Evolutionary conservation across 2,797 vertebrate genomes (phyloP), one percentile per base, ranked within the genome.

Genomic region (Silurus aristotelis): DNA sequence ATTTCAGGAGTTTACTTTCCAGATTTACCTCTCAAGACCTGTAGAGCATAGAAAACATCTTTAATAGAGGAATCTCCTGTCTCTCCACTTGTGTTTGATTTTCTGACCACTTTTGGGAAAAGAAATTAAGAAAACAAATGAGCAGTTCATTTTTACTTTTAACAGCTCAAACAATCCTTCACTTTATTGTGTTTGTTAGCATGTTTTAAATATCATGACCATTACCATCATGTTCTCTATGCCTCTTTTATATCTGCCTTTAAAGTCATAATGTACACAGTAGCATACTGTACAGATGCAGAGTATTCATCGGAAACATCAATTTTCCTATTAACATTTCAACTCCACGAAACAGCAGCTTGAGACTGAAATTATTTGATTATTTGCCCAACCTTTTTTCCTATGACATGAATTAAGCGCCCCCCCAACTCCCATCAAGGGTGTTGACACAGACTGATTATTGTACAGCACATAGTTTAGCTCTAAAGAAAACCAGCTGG

Each of bases 401-500:
- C 71, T 90, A 91, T 84, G 91, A 91, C 89, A 92, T 93, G 92
- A 94, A 94, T 94, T 93, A 93, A 92, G 90, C 43, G 78, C 20
- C 22, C 20, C 20, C 48, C 48, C 48, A 52, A 7, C 48, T 52
- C 91, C 81, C 87, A 89, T 88, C 90, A 91, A 88, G 61, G 86
- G 91, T 93, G 93, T 95, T 94, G 93, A 95, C 93, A 92, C 90
- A 93, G 90, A 90, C 91, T 93, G 93, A 93, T 93, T 92, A 92
- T 90, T 92, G 92, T 93, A 91, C 91, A 91, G 92, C 92, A 92
- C 87, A 90, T 90, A 89, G 92, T 92, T 91, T 90, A 90, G 89
- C 90, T 89, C 90, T 94, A 94, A 94, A 93, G 86, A 92, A 92
- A 94, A 94, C 93, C 94, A 94, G 92, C 93, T 94, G 94, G 90